Evolutionary conservation across 2,113 vertebrate species (phyloP), one percentile per base, ranked within the genome.

Genomic region (Ptilonorhynchus violaceus): DNA sequence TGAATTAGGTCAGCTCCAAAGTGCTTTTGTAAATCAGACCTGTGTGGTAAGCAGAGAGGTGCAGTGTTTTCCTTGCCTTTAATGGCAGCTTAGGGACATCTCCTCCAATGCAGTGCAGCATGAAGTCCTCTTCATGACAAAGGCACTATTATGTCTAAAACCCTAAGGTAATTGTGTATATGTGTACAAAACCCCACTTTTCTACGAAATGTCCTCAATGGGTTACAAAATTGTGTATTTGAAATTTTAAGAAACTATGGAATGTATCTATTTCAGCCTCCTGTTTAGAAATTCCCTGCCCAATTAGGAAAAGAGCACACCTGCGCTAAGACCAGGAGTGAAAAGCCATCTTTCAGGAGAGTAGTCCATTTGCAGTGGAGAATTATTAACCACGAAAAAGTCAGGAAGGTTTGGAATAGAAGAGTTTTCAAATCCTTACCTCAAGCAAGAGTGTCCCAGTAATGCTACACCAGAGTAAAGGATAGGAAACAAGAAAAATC

Each of bases 21-120:
- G 76, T 89, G 80, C 72, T 95, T 96, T 92, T 84, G 93, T 63
- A 96, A 85, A 89, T 84, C 93, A 88, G 93, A 91, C 60, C 60
- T 49, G 59, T 59, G 85, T 15, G 56, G 64, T 68, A 75, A 92
- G 90, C 80, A 73, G 33, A 68, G 68, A 87, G 85, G 80, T 72
- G 15, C 52, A 20, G 42, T 23, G 28, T 62, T 73, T 72, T 78
- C 66, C 85, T 74, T 59, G 84, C 73, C 75, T 75, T 63, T 87
- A 87, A 89, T 18, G 49, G 28, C 91, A 92, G 84, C 52, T 81
- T 30, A 44, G 67, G 83, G 82, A 85, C 52, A 64, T 46, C 37
- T 88, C 69, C 37, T 60, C 33, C 8, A 3, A 6, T 24, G n/a
- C 91, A 56, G 46, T 44, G 59, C 62, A 56, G 35, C 33, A 22